Evolutionary conservation across 2,888 invertebrate species (phyloP).

Genomic region (Cheilosia vernalis): DNA sequence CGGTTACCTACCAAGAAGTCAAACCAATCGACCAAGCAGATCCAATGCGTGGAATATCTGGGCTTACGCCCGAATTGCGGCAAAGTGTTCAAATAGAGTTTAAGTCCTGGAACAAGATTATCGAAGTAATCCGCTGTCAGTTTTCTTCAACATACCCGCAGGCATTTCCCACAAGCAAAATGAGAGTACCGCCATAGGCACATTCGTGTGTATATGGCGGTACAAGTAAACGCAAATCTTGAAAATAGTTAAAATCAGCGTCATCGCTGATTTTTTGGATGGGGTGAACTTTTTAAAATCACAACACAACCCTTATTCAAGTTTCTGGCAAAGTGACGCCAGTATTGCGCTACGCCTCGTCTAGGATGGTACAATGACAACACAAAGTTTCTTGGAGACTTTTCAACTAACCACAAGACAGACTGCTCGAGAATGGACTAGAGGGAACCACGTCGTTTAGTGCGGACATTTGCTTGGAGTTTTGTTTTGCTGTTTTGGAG

Average conservation of each 20-base stretch:
- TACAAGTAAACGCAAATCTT: too few species aligned
- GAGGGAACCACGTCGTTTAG: too few species aligned
- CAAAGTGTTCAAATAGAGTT: conserved; percentile 81
- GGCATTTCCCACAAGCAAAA: conserved; percentile 54
- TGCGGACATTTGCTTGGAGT: too few species aligned
- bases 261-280: too few species aligned
- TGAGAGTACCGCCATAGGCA: too few species aligned
- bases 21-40: conserved; percentile 80
- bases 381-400: too few species aligned
- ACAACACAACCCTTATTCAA: neutral
- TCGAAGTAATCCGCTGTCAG: conserved; percentile 80
- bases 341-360: neutral
- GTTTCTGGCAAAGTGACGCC: conserved; percentile 1
- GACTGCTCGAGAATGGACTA: neutral
- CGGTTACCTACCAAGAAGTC: conserved; percentile 80
- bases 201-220: too few species aligned
- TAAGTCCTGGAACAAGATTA: conserved; percentile 79
- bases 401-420: neutral
- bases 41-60: conserved; percentile 80
- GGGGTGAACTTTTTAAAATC: too few species aligned
- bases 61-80: conserved; percentile 81
- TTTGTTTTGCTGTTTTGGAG: too few species aligned
- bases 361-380: too few species aligned
- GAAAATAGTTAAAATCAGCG: too few species aligned
- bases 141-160: conserved; percentile 81